Evolutionary conservation across 2,888 invertebrate genomes (phyloP).

Genomic region (Drosophila prolongata): DNA sequence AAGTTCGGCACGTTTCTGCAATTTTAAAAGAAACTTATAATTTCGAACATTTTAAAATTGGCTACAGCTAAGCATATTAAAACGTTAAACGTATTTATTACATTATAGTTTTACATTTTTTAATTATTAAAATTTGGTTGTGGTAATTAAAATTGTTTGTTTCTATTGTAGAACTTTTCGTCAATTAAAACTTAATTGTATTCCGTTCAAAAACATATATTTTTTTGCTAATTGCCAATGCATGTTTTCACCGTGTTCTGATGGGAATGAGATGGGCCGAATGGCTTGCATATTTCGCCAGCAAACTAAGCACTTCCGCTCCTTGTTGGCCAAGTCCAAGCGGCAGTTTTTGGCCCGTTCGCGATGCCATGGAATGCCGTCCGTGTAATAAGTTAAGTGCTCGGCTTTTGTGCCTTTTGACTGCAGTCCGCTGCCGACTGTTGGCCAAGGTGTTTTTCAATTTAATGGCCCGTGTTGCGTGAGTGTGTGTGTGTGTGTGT

Average conservation of each 20-base stretch:
- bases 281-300: constrained; percentile 69
- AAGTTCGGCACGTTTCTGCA: no score
- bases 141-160: no score
- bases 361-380: constrained; percentile 66
- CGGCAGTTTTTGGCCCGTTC: constrained; percentile 29
- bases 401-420: constrained; percentile 69
- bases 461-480: constrained; percentile 58
- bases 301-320: constrained; percentile 76
- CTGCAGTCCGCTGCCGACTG: constrained; percentile 52
- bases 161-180: no score
- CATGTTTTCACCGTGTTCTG: constrained; percentile 7
- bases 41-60: no score
- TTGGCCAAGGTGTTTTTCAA: constrained; percentile 71
- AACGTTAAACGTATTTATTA: no score
- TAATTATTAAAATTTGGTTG: no score
- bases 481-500: constrained; percentile 35
- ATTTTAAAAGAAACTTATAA: no score
- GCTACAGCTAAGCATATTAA: no score
- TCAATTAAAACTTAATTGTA: no score
- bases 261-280: constrained; percentile 10
- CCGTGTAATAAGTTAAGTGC: constrained; percentile 81
- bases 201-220: not conserved
- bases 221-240: not conserved
- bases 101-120: no score
- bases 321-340: constrained; percentile 27